These are phyloP conservation scores for Leptopilina clavipes DNA, from an alignment of 1,140 invertebrate species.

Conservation along the genomic window DNA sequence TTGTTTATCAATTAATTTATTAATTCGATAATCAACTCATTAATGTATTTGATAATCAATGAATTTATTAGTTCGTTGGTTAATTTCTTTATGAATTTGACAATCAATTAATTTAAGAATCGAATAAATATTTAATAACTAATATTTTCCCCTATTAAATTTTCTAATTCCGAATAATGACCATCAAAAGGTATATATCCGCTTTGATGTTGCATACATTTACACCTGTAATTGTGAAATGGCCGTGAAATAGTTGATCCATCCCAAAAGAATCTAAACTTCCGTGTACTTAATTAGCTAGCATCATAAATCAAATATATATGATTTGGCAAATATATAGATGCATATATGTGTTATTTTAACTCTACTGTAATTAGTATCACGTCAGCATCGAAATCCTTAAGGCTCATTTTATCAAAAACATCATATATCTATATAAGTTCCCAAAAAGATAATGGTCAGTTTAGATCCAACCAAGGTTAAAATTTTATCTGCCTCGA, in stretches of 20 bases:
- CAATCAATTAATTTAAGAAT: too few relatives aligned
- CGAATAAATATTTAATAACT: too few relatives aligned
- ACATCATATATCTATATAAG: not conserved
- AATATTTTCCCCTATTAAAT: too few relatives aligned
- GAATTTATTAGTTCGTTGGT: too few relatives aligned
- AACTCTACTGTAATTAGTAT: conserved; percentile 36
- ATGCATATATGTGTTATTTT: not conserved
- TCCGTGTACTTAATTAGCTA: conserved; percentile 1
- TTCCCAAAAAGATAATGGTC: not conserved
- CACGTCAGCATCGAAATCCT: not conserved
- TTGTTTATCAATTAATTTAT: too few relatives aligned
- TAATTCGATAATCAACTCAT: too few relatives aligned
- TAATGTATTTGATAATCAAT: too few relatives aligned
- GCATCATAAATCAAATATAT: conserved; percentile 45
- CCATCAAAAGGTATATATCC: not conserved
- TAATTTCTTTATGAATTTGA: too few relatives aligned
- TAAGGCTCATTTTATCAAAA: not conserved
- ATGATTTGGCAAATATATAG: conserved; percentile 41
- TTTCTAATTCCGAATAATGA: not conserved
- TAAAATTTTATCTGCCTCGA: not conserved
- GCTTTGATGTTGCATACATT: not conserved
- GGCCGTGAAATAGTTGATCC: not conserved
- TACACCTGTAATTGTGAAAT: not conserved
- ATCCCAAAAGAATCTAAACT: conserved; percentile 3
- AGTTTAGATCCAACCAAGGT: conserved; percentile 29